Evolutionary conservation across 2,797 vertebrate species (phyloP).

Genomic region (Eurystomus glaucurus): DNA sequence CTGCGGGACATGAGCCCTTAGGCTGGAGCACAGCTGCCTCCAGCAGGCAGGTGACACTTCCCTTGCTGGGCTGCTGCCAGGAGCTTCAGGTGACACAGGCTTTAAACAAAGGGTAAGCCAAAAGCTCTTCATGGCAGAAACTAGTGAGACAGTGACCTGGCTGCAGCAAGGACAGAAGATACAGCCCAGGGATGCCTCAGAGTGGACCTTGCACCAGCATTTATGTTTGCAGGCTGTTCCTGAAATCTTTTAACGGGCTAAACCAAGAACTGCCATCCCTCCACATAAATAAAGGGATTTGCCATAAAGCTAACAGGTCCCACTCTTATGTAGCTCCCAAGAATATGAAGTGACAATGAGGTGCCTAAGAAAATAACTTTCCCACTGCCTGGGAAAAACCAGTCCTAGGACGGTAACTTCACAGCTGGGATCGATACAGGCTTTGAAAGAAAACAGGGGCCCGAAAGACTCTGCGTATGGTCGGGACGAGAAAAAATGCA

Average conservation of each 20-base stretch:
- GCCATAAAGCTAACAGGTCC: conserved; percentile 51
- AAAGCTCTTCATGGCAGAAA: neutral
- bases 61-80: neutral
- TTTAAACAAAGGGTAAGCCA: neutral
- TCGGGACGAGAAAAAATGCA: conserved; percentile 46
- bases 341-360: conserved; percentile 73
- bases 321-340: conserved; percentile 33
- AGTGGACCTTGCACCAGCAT: neutral
- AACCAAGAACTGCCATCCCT: neutral
- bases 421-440: conserved; percentile 28
- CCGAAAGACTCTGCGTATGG: neutral
- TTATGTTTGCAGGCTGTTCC: conserved; percentile 20
- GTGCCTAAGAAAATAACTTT: conserved; percentile 60
- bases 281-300: conserved; percentile 67
- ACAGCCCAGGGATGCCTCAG: neutral
- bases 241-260: neutral
- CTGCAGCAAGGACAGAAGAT: neutral
- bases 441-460: neutral
- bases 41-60: neutral
- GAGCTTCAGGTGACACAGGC: neutral
- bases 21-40: neutral
- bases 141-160: neutral
- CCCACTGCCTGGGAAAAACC: conserved; percentile 13
- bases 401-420: neutral
- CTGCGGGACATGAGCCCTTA: accelerated